Conservation (phyloP, 2,797 vertebrate genomes). For the Labroides dimidiatus region DNA sequence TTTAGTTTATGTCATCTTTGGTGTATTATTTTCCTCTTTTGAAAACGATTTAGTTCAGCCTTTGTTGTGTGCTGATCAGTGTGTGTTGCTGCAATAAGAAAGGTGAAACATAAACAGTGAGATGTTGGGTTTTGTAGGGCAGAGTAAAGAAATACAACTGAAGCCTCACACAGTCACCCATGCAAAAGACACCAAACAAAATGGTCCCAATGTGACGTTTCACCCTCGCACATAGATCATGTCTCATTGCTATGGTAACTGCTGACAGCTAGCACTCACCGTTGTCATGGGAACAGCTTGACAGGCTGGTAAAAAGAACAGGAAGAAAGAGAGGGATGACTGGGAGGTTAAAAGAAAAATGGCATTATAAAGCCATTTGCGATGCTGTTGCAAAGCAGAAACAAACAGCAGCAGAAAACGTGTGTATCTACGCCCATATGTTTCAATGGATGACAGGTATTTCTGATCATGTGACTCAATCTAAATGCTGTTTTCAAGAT, state of each 20-base stretch:
- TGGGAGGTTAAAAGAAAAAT: constrained; percentile 48
- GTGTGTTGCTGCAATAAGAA: background rate
- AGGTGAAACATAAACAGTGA: background rate
- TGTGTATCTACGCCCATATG: background rate
- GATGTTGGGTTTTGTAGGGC: constrained; percentile 8
- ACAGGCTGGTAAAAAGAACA: constrained; percentile 69
- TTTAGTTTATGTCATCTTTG: no score
- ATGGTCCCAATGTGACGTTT: constrained; percentile 49
- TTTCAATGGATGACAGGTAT: constrained; percentile 2
- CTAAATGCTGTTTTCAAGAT: background rate
- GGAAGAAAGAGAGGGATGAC: constrained; percentile 28
- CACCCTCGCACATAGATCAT: constrained; percentile 64
- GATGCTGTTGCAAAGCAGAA: constrained; percentile 39
- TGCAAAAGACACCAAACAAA: constrained; percentile 43
- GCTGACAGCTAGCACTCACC: constrained; percentile 81
- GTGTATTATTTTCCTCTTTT: no score
- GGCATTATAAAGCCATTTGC: constrained; percentile 25
- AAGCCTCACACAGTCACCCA: background rate
- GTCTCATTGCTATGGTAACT: constrained; percentile 81
- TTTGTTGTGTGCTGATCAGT: background rate
- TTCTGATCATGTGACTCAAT: background rate
- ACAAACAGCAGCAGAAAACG: constrained; percentile 16
- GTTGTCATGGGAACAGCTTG: constrained; percentile 88
- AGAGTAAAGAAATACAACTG: constrained; percentile 24
- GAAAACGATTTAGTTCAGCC: background rate